A percentile compares a stretch with the other conserved stretches of the same genome.
Evolutionary conservation across 2,797 vertebrate species (phyloP).

Genomic region (Florisuga fusca): DNA sequence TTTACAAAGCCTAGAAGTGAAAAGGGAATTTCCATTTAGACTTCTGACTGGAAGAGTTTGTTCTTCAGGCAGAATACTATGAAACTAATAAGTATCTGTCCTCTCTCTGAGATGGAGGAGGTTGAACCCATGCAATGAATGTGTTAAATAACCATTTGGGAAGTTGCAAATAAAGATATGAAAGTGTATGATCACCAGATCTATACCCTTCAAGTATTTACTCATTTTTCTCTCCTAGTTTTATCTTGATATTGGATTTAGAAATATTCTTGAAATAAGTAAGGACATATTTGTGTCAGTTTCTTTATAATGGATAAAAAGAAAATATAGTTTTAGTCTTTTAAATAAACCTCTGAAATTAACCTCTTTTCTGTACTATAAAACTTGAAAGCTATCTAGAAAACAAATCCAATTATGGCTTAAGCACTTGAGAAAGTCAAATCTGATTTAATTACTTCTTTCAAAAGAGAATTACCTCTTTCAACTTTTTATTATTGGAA

Average conservation of each 20-base stretch:
- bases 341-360: neutral
- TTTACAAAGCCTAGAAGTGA: neutral
- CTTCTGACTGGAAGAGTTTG: neutral
- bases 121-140: neutral
- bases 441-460: slow-evolving; percentile 48
- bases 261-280: neutral
- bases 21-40: neutral
- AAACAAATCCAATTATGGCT: slow-evolving; percentile 22
- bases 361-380: neutral
- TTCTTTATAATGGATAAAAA: neutral
- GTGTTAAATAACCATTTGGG: neutral
- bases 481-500: slow-evolving; percentile 9
- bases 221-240: neutral
- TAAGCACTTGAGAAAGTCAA: neutral
- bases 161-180: neutral
- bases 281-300: neutral
- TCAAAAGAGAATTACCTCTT: slow-evolving; percentile 18
- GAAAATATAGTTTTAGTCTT: neutral
- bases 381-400: neutral
- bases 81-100: neutral
- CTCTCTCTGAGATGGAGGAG: neutral
- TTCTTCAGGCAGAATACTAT: neutral
- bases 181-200: neutral
- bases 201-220: neutral
- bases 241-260: neutral